These are phyloP conservation scores for Pangasius djambal DNA, from an alignment of 2,797 vertebrate species.

Conservation along the genomic window DNA sequence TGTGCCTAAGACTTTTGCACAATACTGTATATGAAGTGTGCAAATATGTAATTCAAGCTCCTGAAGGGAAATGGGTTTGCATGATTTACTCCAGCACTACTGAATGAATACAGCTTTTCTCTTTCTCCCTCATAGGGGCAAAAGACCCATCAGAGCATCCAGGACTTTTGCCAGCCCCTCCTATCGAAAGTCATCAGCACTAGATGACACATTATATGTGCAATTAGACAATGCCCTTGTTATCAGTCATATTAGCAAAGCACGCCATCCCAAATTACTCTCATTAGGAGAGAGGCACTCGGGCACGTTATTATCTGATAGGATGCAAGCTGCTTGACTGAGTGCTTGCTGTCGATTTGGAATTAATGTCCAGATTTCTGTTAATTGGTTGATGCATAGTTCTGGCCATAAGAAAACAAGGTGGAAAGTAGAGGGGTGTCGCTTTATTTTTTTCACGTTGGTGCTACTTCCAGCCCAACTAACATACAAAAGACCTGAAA, in stretches of 20 bases:
- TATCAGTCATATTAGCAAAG: slow-evolving; percentile 53
- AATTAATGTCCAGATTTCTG: slow-evolving; percentile 43
- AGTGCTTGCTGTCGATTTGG: slow-evolving; percentile 18
- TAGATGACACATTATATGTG: slow-evolving; percentile 58
- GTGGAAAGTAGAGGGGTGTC: background rate
- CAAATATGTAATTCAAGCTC: background rate
- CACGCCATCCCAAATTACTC: slow-evolving; percentile 55
- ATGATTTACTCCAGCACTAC: slow-evolving; percentile 26
- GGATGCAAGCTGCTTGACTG: slow-evolving; percentile 27
- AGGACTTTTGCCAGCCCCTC: slow-evolving; percentile 52
- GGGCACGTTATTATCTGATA: slow-evolving; percentile 46
- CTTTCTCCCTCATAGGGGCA: slow-evolving; percentile 34
- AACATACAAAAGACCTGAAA: background rate
- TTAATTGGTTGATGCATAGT: slow-evolving; percentile 27
- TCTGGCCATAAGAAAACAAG: background rate
- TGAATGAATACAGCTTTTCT: slow-evolving; percentile 39
- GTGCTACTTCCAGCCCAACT: background rate
- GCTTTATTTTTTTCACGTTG: background rate
- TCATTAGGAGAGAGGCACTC: slow-evolving; percentile 49
- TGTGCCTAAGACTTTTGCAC: background rate
- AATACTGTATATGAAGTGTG: background rate
- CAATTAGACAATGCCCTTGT: slow-evolving; percentile 58
- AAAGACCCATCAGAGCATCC: slow-evolving; percentile 36
- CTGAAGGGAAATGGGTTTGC: slow-evolving; percentile 38
- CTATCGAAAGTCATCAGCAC: slow-evolving; percentile 52